Evolutionary conservation across 2,113 vertebrate genomes (phyloP), one percentile per base, ranked within the genome.

Genomic region (Pica pica): DNA sequence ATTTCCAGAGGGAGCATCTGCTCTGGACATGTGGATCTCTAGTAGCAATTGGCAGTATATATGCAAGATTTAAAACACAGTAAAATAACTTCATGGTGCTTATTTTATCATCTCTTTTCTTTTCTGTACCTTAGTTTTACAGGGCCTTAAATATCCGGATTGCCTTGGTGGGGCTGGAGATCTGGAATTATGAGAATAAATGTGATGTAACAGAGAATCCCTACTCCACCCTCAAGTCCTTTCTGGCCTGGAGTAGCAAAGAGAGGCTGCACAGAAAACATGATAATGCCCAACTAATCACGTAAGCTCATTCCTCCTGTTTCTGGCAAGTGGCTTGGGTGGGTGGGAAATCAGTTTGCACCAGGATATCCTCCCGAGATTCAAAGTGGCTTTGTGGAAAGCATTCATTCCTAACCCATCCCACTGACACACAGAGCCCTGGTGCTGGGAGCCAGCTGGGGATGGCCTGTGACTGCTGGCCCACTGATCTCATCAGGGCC

Each of bases 251-350:
- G 99, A 99, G 99, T 30, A 98, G 98, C 90, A 99, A 98, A 95
- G 98, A 99, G 79, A 97, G 99, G 19, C 33, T n/a, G 50, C 60
- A 77, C 59, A 98, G 98, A 73, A 98, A 98, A 55, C 99, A 99
- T 0, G 99, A 99, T 97, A 99, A 99, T 5, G 99, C 99, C 75
- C 99, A 99, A n/a, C 97, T 99, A 42, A 98, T 99, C 97, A 99
- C 99, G 99, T 99, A 87, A 97, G 98, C 98, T 47, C 50, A 30
- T 53, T 77, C 50, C 56, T 53, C 11, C 50, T 33, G 24, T 20
- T 59, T 55, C 23, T 73, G 35, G 39, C 33, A 6, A 26, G 37
- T 5, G 22, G 21, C 0, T 61, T 69, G 46, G 2, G 35, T 77
- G 68, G 44, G 4, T 67, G 37, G 11, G 60, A 83, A 67, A 31